phyloP scores from a whole-genome alignment of 2,888 invertebrate genomes.

The Eurytoma adleriae region DNA sequence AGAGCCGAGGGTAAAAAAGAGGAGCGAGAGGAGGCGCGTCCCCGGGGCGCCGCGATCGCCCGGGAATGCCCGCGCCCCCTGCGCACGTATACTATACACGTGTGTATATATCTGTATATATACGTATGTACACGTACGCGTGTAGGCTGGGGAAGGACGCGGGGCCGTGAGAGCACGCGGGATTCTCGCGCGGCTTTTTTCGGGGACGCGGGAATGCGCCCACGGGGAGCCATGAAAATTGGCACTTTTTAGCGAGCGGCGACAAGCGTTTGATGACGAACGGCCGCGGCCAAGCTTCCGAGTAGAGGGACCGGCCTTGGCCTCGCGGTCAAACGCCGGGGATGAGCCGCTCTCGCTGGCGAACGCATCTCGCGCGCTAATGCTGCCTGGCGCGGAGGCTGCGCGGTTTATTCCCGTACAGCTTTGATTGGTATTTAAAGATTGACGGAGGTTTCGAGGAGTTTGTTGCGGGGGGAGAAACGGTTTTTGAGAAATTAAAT shows the following conservation, averaged over 20 bases:
- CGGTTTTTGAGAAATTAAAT: no score
- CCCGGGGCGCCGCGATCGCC: conserved; percentile 50
- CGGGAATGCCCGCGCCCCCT: conserved; percentile 39
- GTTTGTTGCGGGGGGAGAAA: no score
- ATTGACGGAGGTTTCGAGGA: no score
- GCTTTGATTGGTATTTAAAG: no score
- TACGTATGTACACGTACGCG: background rate
- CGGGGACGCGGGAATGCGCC: no score
- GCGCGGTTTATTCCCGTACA: no score
- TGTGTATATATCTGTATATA: background rate
- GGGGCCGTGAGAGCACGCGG: no score
- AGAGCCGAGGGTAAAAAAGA: background rate
- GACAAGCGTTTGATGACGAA: conserved; percentile 15
- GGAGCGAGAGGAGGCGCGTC: conserved; percentile 15
- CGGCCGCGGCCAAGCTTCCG: background rate
- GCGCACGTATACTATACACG: background rate
- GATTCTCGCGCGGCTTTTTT: conserved; percentile 11
- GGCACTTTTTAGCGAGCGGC: background rate
- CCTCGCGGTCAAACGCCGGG: conserved; percentile 3
- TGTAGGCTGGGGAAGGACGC: background rate
- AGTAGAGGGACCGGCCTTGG: background rate
- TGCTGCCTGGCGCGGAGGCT: no score
- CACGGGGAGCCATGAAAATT: no score
- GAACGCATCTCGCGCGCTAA: no score
- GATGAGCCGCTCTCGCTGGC: no score